Conservation (phyloP, 2,113 vertebrate species). For the Protobothrops mucrosquamatus region DNA sequence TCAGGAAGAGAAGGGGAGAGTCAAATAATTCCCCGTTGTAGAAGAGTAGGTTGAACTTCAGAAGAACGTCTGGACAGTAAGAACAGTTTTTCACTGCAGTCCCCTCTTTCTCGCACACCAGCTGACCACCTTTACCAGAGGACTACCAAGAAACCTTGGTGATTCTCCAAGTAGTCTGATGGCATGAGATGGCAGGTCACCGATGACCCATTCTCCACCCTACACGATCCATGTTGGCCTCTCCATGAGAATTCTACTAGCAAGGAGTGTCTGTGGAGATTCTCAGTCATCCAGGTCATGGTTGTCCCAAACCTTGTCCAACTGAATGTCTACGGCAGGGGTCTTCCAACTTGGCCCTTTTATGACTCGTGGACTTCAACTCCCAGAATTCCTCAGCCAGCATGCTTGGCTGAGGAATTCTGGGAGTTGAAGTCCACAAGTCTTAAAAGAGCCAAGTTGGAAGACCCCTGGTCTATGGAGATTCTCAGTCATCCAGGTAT, state of each 20-base stretch:
- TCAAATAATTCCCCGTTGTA: neutral
- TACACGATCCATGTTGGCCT: neutral
- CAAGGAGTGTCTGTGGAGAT: neutral
- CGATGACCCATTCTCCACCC: neutral
- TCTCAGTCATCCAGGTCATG: no score
- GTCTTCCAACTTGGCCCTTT: no score
- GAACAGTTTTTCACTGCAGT: neutral
- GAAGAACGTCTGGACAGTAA: neutral
- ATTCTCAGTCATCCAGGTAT: no score
- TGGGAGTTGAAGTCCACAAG: no score
- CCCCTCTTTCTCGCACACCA: neutral
- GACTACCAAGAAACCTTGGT: neutral
- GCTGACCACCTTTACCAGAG: neutral
- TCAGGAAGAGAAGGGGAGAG: neutral
- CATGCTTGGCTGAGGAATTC: no score
- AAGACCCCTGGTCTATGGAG: no score
- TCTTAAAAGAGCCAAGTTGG: no score
- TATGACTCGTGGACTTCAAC: no score
- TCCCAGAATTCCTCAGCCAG: no score
- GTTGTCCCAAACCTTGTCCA: no score
- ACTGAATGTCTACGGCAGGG: no score
- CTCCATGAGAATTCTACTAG: neutral
- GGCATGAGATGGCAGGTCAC: neutral
- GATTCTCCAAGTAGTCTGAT: neutral
- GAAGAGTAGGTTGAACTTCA: neutral